phyloP scores from a whole-genome alignment of 2,113 vertebrate genomes.

The Dipodomys stephensi region DNA sequence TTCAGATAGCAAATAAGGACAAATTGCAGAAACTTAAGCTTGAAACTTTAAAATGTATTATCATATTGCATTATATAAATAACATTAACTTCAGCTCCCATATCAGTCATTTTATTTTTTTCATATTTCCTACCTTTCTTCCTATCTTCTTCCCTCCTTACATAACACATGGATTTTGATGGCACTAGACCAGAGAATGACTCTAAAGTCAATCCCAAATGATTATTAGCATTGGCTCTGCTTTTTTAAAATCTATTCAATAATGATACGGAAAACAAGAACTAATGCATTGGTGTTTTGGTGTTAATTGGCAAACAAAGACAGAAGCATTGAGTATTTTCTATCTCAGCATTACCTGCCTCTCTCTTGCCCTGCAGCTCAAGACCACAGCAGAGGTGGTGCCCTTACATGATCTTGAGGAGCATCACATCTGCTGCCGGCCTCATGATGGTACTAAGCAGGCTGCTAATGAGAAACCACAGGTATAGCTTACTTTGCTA shows the following conservation, averaged over 20 bases:
- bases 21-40: slow-evolving; percentile 15
- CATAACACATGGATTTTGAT: neutral
- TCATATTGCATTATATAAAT: neutral
- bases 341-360: neutral
- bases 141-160: neutral
- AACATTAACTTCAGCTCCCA: neutral
- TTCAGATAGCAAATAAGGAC: neutral
- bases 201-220: neutral
- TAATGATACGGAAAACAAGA: neutral
- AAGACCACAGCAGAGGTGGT: neutral
- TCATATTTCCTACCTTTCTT: neutral
- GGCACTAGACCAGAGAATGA: rapidly evolving
- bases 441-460: neutral
- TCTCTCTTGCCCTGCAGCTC: neutral
- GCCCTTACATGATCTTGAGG: rapidly evolving
- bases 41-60: neutral
- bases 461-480: neutral
- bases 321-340: neutral
- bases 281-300: neutral
- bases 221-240: neutral
- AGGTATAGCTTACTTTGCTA: neutral
- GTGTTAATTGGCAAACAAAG: neutral
- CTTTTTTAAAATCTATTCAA: neutral
- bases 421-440: neutral
- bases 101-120: neutral